A percentile compares a stretch with the other conserved stretches of the same genome.
phyloP scores from a whole-genome alignment of 2,888 invertebrate genomes.

The Hypomecis atomaria region DNA sequence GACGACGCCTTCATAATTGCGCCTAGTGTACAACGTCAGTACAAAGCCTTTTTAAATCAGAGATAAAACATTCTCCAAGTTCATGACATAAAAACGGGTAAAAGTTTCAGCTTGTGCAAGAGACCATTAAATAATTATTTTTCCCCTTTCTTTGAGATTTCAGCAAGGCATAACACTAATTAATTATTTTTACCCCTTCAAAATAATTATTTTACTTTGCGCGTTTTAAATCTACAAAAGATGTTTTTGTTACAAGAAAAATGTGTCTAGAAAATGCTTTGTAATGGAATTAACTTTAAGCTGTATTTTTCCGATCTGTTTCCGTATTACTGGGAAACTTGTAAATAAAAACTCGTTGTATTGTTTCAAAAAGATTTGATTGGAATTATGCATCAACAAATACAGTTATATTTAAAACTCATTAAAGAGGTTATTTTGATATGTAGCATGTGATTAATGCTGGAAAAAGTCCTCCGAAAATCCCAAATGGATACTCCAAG shows the following conservation, averaged over 20 bases:
- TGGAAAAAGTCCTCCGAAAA: too few relatives aligned
- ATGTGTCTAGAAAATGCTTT: background rate
- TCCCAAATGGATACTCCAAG: too few relatives aligned
- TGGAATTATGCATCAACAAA: too few relatives aligned
- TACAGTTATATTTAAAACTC: too few relatives aligned
- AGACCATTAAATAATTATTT: slow-evolving; percentile 2
- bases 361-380: too few relatives aligned
- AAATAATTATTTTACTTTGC: slow-evolving; percentile 9
- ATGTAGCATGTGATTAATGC: too few relatives aligned
- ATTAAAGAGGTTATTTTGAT: too few relatives aligned
- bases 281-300: background rate
- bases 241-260: slow-evolving; percentile 5
- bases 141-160: slow-evolving; percentile 1
- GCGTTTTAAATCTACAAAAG: slow-evolving; percentile 6
- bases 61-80: slow-evolving; percentile 24
- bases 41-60: slow-evolving; percentile 28
- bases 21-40: too few relatives aligned
- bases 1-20: too few relatives aligned
- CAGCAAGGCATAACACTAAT: background rate
- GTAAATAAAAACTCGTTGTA: too few relatives aligned
- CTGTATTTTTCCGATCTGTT: too few relatives aligned
- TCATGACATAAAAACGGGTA: slow-evolving; percentile 9
- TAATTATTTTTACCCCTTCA: slow-evolving; percentile 3
- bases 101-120: slow-evolving; percentile 6
- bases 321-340: too few relatives aligned